Percentiles rank a stretch among this genome's conserved stretches.
Evolutionary conservation across 2,113 vertebrate genomes (phyloP).

Genomic region (Circaetus cinerascens): DNA sequence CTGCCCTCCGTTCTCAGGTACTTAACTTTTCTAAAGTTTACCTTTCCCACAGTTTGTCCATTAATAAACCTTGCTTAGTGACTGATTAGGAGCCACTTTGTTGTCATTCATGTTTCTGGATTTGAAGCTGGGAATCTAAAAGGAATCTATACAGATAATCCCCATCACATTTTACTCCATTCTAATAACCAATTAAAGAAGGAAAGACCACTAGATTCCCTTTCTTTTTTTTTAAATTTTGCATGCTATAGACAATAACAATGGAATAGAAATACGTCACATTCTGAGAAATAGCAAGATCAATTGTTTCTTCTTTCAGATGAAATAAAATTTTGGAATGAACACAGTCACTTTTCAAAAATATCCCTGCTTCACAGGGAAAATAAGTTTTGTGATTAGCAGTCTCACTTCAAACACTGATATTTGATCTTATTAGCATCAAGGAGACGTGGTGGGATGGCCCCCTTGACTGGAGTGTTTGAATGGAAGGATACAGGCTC

Average conservation of each 20-base stretch:
- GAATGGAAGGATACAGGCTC: no score
- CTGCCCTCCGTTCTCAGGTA: neutral
- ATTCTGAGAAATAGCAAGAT: neutral
- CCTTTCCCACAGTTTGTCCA: conserved; percentile 49
- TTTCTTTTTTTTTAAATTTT: neutral
- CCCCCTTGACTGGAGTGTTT: no score
- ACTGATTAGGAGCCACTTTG: conserved; percentile 22
- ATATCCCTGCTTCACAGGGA: neutral
- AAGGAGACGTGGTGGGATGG: no score
- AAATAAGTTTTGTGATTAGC: neutral
- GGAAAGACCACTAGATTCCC: neutral
- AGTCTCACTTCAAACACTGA: neutral
- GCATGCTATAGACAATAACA: neutral
- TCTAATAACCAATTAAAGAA: neutral
- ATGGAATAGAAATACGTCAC: neutral
- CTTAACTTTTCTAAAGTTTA: conserved; percentile 38
- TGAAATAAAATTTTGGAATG: neutral
- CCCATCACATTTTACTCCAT: neutral
- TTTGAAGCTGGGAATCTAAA: neutral
- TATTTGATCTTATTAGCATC: no score
- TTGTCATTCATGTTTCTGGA: neutral
- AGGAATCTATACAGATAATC: neutral
- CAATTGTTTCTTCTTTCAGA: neutral
- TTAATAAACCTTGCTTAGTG: neutral
- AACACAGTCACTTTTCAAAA: neutral